Percentiles rank a stretch among this genome's conserved stretches.
Evolutionary conservation across 2,888 invertebrate species (phyloP).

Genomic region (Saturnia pavonia): DNA sequence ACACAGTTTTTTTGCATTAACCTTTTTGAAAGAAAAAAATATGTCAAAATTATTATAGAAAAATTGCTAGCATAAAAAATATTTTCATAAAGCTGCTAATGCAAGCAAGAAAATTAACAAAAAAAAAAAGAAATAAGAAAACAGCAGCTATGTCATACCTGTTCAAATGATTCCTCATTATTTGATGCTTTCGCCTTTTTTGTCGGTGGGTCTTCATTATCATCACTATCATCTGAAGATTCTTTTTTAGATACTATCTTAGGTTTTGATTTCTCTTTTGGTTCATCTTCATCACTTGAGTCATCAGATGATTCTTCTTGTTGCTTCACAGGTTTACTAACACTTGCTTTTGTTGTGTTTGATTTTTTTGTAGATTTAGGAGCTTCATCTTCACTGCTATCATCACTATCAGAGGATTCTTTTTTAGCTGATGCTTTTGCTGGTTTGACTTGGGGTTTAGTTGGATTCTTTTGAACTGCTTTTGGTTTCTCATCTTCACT

Average conservation of each 20-base stretch:
- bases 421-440: constrained; percentile 38
- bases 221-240: constrained; percentile 41
- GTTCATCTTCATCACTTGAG: constrained; percentile 44
- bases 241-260: constrained; percentile 30
- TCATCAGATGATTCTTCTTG: constrained; percentile 44
- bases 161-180: constrained; percentile 29
- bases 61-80: too few species aligned
- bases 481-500: constrained; percentile 56
- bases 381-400: constrained; percentile 47
- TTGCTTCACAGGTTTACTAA: constrained; percentile 29
- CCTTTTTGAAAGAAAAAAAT: too few species aligned
- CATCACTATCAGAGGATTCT: constrained; percentile 50
- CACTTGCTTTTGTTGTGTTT: constrained; percentile 27
- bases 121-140: constrained; percentile 5
- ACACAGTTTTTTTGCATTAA: too few species aligned
- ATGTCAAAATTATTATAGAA: too few species aligned
- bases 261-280: constrained; percentile 43
- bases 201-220: constrained; percentile 49
- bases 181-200: constrained; percentile 47
- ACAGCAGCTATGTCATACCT: constrained; percentile 35
- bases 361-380: constrained; percentile 39
- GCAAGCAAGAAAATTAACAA: neutral
- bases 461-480: constrained; percentile 35
- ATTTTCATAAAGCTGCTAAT: too few species aligned
- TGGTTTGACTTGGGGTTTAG: constrained; percentile 35